These are phyloP conservation scores for Imbricaverruca yamaguchii DNA, from an alignment of 2,888 invertebrate genomes.

Conservation along the genomic window DNA sequence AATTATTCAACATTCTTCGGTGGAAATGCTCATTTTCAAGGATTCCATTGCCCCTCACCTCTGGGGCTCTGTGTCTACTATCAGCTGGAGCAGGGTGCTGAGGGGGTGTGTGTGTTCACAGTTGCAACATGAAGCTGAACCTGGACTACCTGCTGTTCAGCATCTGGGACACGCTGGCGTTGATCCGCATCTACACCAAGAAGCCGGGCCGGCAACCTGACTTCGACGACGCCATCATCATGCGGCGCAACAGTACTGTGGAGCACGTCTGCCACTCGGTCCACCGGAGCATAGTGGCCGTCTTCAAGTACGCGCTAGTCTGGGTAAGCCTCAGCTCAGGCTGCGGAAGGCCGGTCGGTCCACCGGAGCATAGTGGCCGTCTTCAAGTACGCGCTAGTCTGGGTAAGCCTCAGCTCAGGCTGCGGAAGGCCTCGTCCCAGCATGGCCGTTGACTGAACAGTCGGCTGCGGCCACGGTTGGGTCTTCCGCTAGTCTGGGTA, in stretches of 20 bases:
- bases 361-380: constrained; percentile 86
- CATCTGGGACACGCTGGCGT: constrained; percentile 86
- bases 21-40: too few species aligned
- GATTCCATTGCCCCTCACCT: too few species aligned
- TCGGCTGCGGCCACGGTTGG: too few species aligned
- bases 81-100: too few species aligned
- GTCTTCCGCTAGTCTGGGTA: constrained; percentile 90
- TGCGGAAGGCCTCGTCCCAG: too few species aligned
- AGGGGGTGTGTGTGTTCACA: constrained; percentile 41
- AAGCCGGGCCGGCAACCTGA: constrained; percentile 96
- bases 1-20: too few species aligned
- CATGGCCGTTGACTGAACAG: too few species aligned
- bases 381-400: constrained; percentile 94
- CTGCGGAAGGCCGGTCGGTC: constrained; percentile 41
- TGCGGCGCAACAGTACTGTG: constrained; percentile 77
- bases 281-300: constrained; percentile 82
- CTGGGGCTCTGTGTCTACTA: too few species aligned
- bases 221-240: constrained; percentile 88
- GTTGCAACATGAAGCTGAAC: constrained; percentile 98
- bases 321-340: constrained; percentile 56
- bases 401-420: constrained; percentile 52
- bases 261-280: constrained; percentile 97
- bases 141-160: constrained; percentile 85
- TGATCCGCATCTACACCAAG: constrained; percentile 96
- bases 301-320: constrained; percentile 93